Evolutionary conservation across 2,797 vertebrate genomes (phyloP).

Genomic region (Brachyrhaphis roseni): DNA sequence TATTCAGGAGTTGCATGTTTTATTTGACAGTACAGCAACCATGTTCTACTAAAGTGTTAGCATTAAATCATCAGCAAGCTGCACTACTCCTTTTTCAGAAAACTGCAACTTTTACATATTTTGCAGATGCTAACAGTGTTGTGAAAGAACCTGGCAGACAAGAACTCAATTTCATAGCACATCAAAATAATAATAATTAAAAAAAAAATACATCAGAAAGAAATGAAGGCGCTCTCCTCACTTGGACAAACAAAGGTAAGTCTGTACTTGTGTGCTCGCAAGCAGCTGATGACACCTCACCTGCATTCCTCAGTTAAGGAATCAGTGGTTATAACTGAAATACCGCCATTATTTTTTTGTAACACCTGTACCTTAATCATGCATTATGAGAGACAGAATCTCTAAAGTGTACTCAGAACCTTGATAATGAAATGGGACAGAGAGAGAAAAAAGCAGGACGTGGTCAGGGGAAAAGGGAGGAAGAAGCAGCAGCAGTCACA

Average conservation of each 20-base stretch:
- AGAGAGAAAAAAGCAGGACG: conserved; percentile 30
- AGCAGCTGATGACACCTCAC: conserved; percentile 32
- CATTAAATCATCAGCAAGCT: neutral
- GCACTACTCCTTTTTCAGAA: neutral
- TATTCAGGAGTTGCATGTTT: conserved; percentile 41
- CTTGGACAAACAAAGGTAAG: conserved; percentile 30
- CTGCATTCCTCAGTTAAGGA: conserved; percentile 25
- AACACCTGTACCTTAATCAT: conserved; percentile 21
- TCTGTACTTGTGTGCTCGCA: conserved; percentile 23
- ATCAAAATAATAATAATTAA: neutral
- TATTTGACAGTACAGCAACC: conserved; percentile 17
- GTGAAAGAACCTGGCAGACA: conserved; percentile 2
- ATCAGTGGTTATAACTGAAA: neutral
- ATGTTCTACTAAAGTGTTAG: neutral
- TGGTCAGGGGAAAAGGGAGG: conserved; percentile 40
- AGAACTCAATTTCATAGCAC: conserved; percentile 3
- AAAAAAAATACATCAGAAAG: neutral
- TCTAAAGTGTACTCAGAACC: conserved; percentile 53
- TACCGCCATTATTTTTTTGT: conserved; percentile 23
- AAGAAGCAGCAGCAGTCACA: conserved; percentile 22
- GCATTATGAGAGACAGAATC: conserved; percentile 49
- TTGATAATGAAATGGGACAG: conserved; percentile 59
- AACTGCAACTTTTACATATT: neutral
- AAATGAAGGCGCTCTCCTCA: conserved; percentile 51
- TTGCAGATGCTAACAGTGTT: conserved; percentile 1